These are phyloP conservation scores for Bufotes viridis DNA, from an alignment of 2,797 vertebrate genomes.

Conservation along the genomic window DNA sequence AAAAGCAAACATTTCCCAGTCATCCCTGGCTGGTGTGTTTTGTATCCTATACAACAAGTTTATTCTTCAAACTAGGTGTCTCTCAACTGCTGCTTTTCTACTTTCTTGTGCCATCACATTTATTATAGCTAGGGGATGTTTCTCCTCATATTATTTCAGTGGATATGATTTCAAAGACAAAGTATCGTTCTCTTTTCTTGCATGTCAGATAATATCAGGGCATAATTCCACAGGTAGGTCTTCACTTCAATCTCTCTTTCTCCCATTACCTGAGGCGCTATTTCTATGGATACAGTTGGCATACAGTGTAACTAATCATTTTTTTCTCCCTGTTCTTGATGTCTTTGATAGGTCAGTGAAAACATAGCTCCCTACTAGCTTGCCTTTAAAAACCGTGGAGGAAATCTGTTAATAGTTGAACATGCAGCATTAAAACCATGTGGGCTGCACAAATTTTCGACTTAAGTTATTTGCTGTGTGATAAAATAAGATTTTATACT, in stretches of 20 bases:
- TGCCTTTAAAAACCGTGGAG: conserved; percentile 34
- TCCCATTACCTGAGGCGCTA: conserved; percentile 35
- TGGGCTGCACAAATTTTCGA: conserved; percentile 28
- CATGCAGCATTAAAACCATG: conserved; percentile 37
- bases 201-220: conserved; percentile 58
- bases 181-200: conserved; percentile 43
- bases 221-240: conserved; percentile 54
- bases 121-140: conserved; percentile 57
- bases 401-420: conserved; percentile 23
- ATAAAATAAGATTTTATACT: conserved; percentile 40
- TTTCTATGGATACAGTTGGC: conserved; percentile 45
- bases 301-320: conserved; percentile 55
- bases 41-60: background rate
- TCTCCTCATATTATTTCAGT: conserved; percentile 49
- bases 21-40: conserved; percentile 16
- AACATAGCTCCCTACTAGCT: conserved; percentile 35
- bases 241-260: conserved; percentile 31
- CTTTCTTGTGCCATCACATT: conserved; percentile 45
- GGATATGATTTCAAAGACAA: conserved; percentile 47
- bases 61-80: conserved; percentile 7
- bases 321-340: conserved; percentile 44
- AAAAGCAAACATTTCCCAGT: background rate
- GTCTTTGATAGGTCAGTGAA: conserved; percentile 54
- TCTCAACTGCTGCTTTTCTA: conserved; percentile 19
- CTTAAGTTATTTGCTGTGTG: background rate